Evolutionary conservation across 1,140 invertebrate genomes (phyloP).

Genomic region (Monochamus saltuarius): DNA sequence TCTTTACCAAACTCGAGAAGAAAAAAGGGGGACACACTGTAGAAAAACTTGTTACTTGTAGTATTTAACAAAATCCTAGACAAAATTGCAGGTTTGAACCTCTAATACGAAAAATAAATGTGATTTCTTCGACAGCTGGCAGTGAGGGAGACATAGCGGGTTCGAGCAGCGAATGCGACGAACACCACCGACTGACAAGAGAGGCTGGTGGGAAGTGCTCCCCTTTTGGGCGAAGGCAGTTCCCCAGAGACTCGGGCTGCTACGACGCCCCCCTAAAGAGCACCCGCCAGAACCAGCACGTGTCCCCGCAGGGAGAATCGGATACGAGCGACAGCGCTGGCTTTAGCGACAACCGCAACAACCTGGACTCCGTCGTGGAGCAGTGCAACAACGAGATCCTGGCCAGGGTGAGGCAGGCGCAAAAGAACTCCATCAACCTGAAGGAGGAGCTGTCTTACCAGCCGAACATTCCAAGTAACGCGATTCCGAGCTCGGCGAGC

Average conservation of each 20-base stretch:
- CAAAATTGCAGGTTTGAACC: no score
- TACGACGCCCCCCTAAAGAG: constrained; percentile 67
- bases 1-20: no score
- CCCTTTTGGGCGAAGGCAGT: constrained; percentile 71
- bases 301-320: constrained; percentile 54
- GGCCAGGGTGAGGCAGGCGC: constrained; percentile 54
- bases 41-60: no score
- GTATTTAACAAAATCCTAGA: neutral
- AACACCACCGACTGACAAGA: constrained; percentile 45
- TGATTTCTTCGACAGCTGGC: constrained; percentile 56
- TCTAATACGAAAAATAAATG: no score
- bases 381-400: constrained; percentile 61
- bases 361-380: constrained; percentile 59
- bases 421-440: constrained; percentile 47
- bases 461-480: constrained; percentile 53
- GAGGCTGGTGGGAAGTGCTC: constrained; percentile 50
- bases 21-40: no score
- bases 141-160: constrained; percentile 69
- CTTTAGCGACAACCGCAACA: constrained; percentile 54
- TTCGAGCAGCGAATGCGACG: constrained; percentile 75
- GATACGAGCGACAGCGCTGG: constrained; percentile 55
- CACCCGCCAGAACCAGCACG: constrained; percentile 48
- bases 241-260: constrained; percentile 77
- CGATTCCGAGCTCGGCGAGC: constrained; percentile 28
- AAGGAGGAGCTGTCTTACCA: constrained; percentile 52